Conservation (phyloP, 2,113 vertebrate genomes). For the Pyrgilauda ruficollis region DNA sequence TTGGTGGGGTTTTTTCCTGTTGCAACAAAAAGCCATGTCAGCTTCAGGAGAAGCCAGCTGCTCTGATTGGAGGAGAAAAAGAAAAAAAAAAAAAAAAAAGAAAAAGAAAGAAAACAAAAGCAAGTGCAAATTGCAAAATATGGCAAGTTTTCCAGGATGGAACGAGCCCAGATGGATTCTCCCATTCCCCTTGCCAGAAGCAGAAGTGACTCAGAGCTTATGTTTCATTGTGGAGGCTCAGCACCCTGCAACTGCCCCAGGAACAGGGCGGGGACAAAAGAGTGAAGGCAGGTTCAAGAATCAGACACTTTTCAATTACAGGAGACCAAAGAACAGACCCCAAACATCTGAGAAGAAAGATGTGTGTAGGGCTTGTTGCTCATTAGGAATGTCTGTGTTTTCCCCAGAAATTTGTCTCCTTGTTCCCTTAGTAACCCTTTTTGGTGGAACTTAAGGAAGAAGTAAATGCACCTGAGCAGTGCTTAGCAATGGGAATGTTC, state of each 20-base stretch:
- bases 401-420: background rate
- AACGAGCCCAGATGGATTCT: slow-evolving; percentile 48
- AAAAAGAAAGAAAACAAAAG: background rate
- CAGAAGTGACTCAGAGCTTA: background rate
- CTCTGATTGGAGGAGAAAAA: background rate
- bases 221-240: background rate
- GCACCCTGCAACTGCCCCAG: background rate
- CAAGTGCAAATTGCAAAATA: background rate
- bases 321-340: background rate
- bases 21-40: background rate
- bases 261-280: background rate
- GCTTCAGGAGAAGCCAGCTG: background rate
- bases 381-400: background rate
- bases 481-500: background rate
- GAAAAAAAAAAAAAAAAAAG: too few relatives aligned
- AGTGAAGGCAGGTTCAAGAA: background rate
- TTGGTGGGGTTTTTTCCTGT: background rate
- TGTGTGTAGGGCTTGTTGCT: background rate
- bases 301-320: background rate
- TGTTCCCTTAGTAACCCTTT: slow-evolving; percentile 54
- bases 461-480: background rate
- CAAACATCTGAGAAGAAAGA: background rate
- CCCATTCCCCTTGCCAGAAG: background rate
- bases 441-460: background rate
- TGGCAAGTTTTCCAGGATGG: slow-evolving; percentile 19